phyloP scores from a whole-genome alignment of 2,113 vertebrate genomes.

The Apeltes quadracus region DNA sequence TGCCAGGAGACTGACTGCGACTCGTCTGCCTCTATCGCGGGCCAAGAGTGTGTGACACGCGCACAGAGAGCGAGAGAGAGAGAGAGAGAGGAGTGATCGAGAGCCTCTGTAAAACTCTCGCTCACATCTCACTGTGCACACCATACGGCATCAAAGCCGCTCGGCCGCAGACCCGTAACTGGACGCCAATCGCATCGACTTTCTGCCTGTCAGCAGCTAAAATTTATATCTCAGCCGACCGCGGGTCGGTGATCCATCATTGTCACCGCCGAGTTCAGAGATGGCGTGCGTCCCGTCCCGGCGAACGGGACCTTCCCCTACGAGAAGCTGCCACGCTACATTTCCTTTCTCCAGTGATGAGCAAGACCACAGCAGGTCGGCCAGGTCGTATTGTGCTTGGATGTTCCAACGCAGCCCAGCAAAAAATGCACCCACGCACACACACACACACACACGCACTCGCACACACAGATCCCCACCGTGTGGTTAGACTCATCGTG shows the following conservation, averaged over 20 bases:
- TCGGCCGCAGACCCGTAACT: not conserved
- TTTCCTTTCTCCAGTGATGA: constrained; percentile 62
- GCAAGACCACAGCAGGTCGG: constrained; percentile 59
- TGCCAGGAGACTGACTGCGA: constrained; percentile 73
- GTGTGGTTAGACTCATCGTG: constrained; percentile 29
- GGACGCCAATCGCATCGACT: not conserved
- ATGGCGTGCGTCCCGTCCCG: constrained; percentile 19
- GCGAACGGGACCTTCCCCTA: constrained; percentile 32
- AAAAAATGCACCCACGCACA: too few species aligned
- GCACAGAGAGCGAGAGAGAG: constrained; percentile 12
- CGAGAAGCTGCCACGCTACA: constrained; percentile 65
- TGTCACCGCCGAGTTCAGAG: constrained; percentile 6
- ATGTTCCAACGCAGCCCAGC: constrained; percentile 35
- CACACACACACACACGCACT: too few species aligned
- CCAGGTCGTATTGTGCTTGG: constrained; percentile 29
- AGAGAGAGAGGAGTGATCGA: not conserved
- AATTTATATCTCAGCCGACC: constrained; percentile 27
- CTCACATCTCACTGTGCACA: not conserved
- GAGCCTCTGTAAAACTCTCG: constrained; percentile 9
- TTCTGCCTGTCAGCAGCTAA: constrained; percentile 19
- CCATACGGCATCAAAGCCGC: not conserved
- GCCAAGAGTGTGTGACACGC: constrained; percentile 56
- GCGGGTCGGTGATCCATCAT: constrained; percentile 19
- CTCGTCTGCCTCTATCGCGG: constrained; percentile 66
- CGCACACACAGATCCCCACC: constrained; percentile 4